These are phyloP conservation scores for Eupsilia transversa DNA, from an alignment of 2,888 invertebrate genomes.

Conservation along the genomic window DNA sequence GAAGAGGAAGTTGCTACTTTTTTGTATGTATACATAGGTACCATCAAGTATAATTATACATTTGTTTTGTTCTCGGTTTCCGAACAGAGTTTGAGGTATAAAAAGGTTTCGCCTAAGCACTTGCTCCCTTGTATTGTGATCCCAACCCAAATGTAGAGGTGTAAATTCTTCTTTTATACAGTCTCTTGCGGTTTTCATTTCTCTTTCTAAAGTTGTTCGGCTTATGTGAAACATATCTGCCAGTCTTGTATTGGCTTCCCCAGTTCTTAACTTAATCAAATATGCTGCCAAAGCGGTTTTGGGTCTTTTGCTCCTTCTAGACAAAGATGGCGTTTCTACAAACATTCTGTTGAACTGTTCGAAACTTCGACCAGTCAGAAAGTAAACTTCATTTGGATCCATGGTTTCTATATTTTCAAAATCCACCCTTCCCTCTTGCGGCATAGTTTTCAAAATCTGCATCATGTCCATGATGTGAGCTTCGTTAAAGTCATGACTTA, in stretches of 20 bases:
- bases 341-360: conserved; percentile 18
- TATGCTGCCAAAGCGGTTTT: background rate
- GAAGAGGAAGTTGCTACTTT: conserved; percentile 11
- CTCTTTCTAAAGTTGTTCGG: too few species aligned
- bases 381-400: conserved; percentile 19
- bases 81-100: background rate
- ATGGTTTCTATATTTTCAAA: conserved; percentile 17
- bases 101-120: too few species aligned
- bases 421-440: conserved; percentile 13
- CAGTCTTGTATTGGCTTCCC: conserved; percentile 2
- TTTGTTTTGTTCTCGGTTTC: background rate
- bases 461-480: conserved; percentile 20
- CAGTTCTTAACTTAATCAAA: conserved; percentile 1
- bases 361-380: conserved; percentile 15
- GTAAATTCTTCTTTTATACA: conserved; percentile 14
- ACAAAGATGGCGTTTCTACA: conserved; percentile 13
- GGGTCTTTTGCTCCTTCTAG: background rate
- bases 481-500: conserved; percentile 16
- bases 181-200: conserved; percentile 9
- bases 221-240: background rate
- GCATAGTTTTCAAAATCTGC: conserved; percentile 15
- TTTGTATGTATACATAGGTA: background rate
- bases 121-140: background rate
- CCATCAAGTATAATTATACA: background rate
- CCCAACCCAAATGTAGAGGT: conserved; percentile 15